Evolutionary conservation across 2,113 vertebrate species (phyloP).

Genomic region (Embiotoca jacksoni): DNA sequence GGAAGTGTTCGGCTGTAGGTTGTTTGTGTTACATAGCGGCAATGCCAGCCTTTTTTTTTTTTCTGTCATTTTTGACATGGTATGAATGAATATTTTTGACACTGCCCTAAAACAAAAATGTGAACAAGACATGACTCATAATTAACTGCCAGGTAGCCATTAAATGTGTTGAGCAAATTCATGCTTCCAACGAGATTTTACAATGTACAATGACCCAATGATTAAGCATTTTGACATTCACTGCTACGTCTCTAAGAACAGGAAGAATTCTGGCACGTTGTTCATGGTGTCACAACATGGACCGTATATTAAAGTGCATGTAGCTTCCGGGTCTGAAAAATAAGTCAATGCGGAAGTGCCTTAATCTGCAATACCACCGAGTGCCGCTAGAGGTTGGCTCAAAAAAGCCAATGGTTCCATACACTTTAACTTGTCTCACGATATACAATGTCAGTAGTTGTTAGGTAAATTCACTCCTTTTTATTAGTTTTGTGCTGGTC

Average conservation of each 20-base stretch:
- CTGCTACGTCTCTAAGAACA: not conserved
- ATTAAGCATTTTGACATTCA: not conserved
- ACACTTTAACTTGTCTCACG: too few relatives aligned
- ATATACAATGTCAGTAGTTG: too few relatives aligned
- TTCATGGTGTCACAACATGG: not conserved
- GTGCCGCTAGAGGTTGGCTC: too few relatives aligned
- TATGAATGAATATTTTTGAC: not conserved
- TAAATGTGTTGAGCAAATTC: not conserved
- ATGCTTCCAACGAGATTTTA: not conserved
- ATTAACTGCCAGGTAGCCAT: not conserved
- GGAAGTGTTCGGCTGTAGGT: too few relatives aligned
- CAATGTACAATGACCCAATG: not conserved
- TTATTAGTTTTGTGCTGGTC: too few relatives aligned
- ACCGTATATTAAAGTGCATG: too few relatives aligned
- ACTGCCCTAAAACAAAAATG: not conserved
- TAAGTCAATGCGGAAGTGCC: too few relatives aligned
- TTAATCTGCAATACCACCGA: too few relatives aligned
- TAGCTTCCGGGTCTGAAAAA: too few relatives aligned
- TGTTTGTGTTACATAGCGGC: too few relatives aligned
- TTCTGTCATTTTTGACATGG: not conserved
- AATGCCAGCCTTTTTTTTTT: not conserved
- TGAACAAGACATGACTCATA: not conserved
- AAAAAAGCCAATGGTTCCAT: too few relatives aligned
- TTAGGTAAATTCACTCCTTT: too few relatives aligned
- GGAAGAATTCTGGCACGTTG: not conserved